Base-by-base conservation (phyloP, 2,113 vertebrate genomes). In the Chascanopsetta lugubris region DNA sequence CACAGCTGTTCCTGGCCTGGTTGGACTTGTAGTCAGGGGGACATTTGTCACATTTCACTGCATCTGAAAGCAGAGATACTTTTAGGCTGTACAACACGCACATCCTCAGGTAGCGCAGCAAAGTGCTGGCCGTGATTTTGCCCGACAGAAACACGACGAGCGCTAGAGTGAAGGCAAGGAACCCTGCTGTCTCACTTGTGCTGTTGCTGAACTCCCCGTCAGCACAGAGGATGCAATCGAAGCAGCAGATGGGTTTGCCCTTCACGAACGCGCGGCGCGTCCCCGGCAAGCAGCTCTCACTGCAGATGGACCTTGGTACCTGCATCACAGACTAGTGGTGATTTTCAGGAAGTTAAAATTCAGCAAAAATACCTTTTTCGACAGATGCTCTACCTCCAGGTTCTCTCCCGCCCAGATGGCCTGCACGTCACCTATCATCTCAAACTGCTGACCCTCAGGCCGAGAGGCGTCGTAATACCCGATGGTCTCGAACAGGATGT, bases 241-340 rank as follows among this genome's bases (percentile, higher is more conserved):
- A 94, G 68, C 93, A 94, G 79, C 93, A 94, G 50, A 90, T 65
- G 8, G 92, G 91, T 45, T 91, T 92, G 15, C 89, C 91, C 57
- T 92, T 92, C 3, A 90, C 69, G 24, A 91, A 87, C 12, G 90
- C 88, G 49, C 82, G 89, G 3, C 83, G 85, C 13, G 88, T 89
- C 12, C 92, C 92, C 20, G 89, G 88, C 18, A 78, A 53, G 71
- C 93, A 94, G 66, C 72, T 92, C 50, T 92, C 85, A 83, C 91
- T 93, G 83, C 92, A 94, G 22, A 93, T 56, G 43, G 92, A 93
- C 59, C 40, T 64, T 4, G 91, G 90, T 8, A 92, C 88, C 91
- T 93, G 69, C 2, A 63, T 61, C 18, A 61, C 9, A 75, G 13
- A n/a, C n/a, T n/a, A n/a, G n/a, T n/a, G n/a, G n/a, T n/a, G n/a